Evolutionary conservation across 2,888 invertebrate genomes (phyloP), one percentile per base, ranked within the genome.

Genomic region (Diabrotica balteata): DNA sequence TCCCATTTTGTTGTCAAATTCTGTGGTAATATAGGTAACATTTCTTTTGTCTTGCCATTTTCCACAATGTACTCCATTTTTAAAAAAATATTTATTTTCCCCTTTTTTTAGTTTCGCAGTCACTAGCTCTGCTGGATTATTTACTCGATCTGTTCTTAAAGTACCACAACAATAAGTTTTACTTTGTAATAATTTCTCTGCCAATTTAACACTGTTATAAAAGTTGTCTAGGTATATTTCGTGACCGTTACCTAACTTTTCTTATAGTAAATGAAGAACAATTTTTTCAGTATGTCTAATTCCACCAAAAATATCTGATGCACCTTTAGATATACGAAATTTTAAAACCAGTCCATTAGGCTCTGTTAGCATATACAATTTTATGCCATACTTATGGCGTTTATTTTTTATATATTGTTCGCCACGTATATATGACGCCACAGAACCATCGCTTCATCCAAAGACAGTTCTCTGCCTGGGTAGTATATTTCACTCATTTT

Each of bases 381-480:
- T 60, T 1, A 81, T n/a, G n/a, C n/a, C n/a, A n/a, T n/a, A n/a
- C n/a, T n/a, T n/a, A n/a, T n/a, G n/a, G n/a, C n/a, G n/a, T 74
- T n/a, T n/a, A n/a, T n/a, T n/a, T n/a, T n/a, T n/a, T n/a, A n/a
- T n/a, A n/a, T n/a, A n/a, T n/a, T n/a, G n/a, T n/a, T n/a, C n/a
- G n/a, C n/a, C 1, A 81, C 81, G 72, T 81, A 78, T 70, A 80
- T 82, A 50, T 81, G 79, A 0, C 74, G 58, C 72, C 75, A 57
- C 74, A n/a, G n/a, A n/a, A n/a, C n/a, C n/a, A n/a, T n/a, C n/a
- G n/a, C n/a, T n/a, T n/a, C n/a, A n/a, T n/a, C 72, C n/a, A 75
- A 32, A 11, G 71, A 67, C n/a, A 76, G 59, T 51, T 76, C 62
- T 65, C 66, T 72, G 11, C 53, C 66, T 8, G 75, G 73, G 50